Base-by-base conservation (phyloP, 2,888 invertebrate genomes). In the Drosophila anceps region DNA sequence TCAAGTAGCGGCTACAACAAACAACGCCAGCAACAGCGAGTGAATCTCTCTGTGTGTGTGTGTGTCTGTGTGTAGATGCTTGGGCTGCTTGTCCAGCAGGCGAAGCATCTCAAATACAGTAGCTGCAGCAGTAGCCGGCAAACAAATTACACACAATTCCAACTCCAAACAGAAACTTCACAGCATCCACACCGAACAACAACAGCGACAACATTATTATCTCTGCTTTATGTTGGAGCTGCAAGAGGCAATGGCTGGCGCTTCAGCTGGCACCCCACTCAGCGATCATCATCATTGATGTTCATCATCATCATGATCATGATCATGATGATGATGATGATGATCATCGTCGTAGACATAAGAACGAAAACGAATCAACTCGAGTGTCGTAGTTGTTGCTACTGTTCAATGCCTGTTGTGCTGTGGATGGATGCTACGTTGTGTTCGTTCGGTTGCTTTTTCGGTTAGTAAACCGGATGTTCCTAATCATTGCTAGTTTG, bases 381-480 rank as follows among this genome's bases (percentile, higher is more conserved):
- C 70, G 85, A 88, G 84, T 86, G 89, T 71, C 62, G 76, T 65
- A 64, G 72, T 63, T 72, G 79, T 33, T 41, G 86, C 84, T 84
- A 88, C 84, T 84, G 84, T 84, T 84, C 84, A 84, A 90, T 84
- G 90, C 59, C 59, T 75, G 81, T 65, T 31, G 43, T 75, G 81
- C 63, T 31, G 43, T 44, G 61, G 75, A 67, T 44, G 63, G 75
- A 67, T 72, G 83, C 55, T 53, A 54, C 76, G 60, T 59, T 73
- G 67, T 73, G 67, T 51, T 71, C 65, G 83, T 67, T 54, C 54
- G 37, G 54, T 39, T 54, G 81, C 35, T 92, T 91, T 91, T 92
- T 92, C 92, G 92, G 92, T 92, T 92, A 92, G 92, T 92, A 92
- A 92, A 92, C 92, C 92, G 92, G 92, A 92, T 92, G 92, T 92